phyloP scores from a whole-genome alignment of 1,140 invertebrate species.

The Luehdorfia chinensis region DNA sequence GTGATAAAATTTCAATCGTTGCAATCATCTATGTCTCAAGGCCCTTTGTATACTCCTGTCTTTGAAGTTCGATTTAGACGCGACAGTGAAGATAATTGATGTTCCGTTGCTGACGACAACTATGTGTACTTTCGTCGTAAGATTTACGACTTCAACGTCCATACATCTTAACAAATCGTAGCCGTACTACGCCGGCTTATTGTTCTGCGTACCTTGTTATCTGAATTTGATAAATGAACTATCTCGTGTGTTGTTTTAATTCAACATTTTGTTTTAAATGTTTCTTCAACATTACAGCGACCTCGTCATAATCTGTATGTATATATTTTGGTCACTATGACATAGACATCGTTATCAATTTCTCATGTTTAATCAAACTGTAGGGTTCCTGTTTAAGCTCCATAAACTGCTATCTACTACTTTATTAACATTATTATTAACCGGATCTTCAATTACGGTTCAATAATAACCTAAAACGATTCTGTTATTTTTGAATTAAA shows the following conservation, averaged over 20 bases:
- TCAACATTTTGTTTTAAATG: slow-evolving; percentile 3
- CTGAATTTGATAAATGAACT: slow-evolving; percentile 8
- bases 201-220: slow-evolving; percentile 9
- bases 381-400: too few species aligned
- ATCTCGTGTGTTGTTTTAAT: slow-evolving; percentile 7
- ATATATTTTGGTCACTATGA: too few species aligned
- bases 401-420: too few species aligned
- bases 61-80: not conserved
- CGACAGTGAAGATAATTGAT: slow-evolving; percentile 6
- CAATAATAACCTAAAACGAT: too few species aligned
- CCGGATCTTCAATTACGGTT: too few species aligned
- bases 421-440: too few species aligned
- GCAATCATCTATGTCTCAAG: not conserved
- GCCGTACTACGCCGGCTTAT: slow-evolving; percentile 4
- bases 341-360: too few species aligned
- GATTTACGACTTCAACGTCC: slow-evolving; percentile 5
- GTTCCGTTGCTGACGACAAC: slow-evolving; percentile 11
- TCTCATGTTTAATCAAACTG: too few species aligned
- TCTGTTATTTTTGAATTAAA: too few species aligned
- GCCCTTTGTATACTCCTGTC: slow-evolving; percentile 1
- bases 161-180: slow-evolving; percentile 5
- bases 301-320: too few species aligned
- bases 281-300: not conserved
- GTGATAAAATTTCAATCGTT: not conserved
- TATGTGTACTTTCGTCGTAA: not conserved